A percentile compares a stretch with the other conserved stretches of the same genome.
Conservation (phyloP, 2,888 invertebrate species). For the Glyphotaelius pellucidus region DNA sequence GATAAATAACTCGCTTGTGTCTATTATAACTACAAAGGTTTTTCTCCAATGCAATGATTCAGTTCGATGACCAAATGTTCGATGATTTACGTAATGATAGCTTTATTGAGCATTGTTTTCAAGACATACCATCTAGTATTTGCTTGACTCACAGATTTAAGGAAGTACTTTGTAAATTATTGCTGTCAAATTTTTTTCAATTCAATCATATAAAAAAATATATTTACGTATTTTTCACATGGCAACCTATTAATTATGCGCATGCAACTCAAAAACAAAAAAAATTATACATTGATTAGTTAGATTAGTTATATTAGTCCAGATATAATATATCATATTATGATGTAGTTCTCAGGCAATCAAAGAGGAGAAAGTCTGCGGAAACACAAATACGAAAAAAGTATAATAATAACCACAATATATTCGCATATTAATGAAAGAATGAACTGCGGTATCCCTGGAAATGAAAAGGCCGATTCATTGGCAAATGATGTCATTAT, state of each 20-base stretch:
- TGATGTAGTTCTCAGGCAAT: neutral
- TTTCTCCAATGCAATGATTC: neutral
- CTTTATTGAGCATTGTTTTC: neutral
- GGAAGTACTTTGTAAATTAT: neutral
- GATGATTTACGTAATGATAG: neutral
- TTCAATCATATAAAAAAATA: neutral
- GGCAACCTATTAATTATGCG: neutral
- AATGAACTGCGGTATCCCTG: no score
- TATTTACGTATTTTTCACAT: neutral
- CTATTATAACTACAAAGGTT: neutral
- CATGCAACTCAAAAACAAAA: neutral
- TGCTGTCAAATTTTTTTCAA: neutral
- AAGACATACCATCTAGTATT: neutral
- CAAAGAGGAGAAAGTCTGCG: neutral
- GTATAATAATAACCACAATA: neutral
- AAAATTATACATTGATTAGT: neutral
- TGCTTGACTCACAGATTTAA: neutral
- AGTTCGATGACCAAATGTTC: neutral
- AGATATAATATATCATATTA: neutral
- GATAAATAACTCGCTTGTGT: neutral
- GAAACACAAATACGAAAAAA: neutral
- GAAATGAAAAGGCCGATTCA: no score
- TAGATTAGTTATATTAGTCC: no score
- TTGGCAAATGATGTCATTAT: no score
- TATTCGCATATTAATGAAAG: neutral